These are phyloP conservation scores for Oreortyx pictus DNA, from an alignment of 2,797 vertebrate genomes.

Conservation along the genomic window DNA sequence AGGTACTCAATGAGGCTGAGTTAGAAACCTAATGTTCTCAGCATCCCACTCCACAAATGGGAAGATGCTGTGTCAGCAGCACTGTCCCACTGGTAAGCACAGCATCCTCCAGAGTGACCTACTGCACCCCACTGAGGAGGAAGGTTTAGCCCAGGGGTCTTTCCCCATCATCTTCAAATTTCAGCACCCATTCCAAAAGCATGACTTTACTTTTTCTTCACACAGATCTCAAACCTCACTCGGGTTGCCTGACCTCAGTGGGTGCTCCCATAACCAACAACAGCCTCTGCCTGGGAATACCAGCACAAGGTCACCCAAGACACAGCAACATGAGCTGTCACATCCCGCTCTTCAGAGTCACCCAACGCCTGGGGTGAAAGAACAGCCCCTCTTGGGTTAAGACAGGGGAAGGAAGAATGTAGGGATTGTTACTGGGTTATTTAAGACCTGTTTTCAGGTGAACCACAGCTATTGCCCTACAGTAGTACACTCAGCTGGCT, in stretches of 20 bases:
- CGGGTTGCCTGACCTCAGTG: background rate
- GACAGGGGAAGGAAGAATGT: background rate
- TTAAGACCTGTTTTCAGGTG: too few relatives aligned
- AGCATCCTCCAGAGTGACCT: background rate
- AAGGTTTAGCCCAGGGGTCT: background rate
- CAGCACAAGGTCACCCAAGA: background rate
- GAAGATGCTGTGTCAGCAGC: background rate
- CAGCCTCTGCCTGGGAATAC: background rate
- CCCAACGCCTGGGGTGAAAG: background rate
- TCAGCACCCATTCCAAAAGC: background rate
- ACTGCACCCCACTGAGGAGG: accelerated
- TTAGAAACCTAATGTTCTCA: accelerated
- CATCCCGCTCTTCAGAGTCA: background rate
- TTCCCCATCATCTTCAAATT: background rate
- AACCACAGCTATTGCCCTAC: too few relatives aligned
- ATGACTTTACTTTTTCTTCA: background rate
- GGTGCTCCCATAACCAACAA: background rate
- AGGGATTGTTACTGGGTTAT: too few relatives aligned
- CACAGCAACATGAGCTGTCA: background rate
- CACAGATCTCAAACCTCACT: background rate
- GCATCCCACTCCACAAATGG: background rate
- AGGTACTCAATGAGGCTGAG: background rate
- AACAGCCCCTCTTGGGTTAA: background rate
- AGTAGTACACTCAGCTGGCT: background rate
- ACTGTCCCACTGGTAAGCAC: background rate